A percentile compares a stretch with the other conserved stretches of the same genome.
Evolutionary conservation across 2,113 vertebrate species (phyloP).

Genomic region (Cynopterus brachyotis): DNA sequence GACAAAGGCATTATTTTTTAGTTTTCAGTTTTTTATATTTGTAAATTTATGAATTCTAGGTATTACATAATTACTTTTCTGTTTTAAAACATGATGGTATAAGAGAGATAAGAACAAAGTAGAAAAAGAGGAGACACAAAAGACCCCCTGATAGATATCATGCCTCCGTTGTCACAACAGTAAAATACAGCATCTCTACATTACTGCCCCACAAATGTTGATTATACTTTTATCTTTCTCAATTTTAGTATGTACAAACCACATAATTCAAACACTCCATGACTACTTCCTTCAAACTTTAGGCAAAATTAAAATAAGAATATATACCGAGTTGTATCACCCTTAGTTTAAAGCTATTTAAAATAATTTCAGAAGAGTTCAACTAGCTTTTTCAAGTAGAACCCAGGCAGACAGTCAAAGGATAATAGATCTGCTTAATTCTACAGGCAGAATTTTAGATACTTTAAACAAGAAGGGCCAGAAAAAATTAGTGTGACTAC

Average conservation of each 20-base stretch:
- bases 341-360: neutral
- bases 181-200: neutral
- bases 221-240: neutral
- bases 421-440: neutral
- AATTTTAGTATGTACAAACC: neutral
- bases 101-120: neutral
- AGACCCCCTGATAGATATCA: neutral
- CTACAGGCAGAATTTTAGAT: neutral
- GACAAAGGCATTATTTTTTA: neutral
- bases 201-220: neutral
- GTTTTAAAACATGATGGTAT: neutral
- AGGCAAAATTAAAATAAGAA: neutral
- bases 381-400: neutral
- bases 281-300: neutral
- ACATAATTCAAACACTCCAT: neutral
- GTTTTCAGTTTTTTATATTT: neutral
- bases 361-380: neutral
- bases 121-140: neutral
- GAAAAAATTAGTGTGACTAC: neutral
- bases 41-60: neutral
- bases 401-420: neutral
- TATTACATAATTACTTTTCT: neutral
- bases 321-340: neutral
- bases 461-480: neutral
- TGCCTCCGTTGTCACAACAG: neutral